Evolutionary conservation across 2,888 invertebrate genomes (phyloP), one percentile per base, ranked within the genome.

Genomic region (Nezara viridula): DNA sequence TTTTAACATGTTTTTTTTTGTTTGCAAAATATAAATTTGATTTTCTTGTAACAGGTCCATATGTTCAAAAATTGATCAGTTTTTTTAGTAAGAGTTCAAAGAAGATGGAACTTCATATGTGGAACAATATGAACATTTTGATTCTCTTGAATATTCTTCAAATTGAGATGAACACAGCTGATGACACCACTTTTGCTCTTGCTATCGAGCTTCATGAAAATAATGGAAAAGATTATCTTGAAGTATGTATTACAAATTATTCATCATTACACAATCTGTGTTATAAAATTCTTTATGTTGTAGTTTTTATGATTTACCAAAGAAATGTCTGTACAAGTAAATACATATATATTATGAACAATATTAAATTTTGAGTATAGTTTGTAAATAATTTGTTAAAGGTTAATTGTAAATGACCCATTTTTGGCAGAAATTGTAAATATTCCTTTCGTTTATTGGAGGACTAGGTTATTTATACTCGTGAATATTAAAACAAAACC

Each of bases 191-290:
- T n/a, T 81, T 14, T 47, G 81, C 81, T 47, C 24, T 81, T 9
- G 81, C 47, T 47, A 47, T 81, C 16, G 81, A 81, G 81, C 81
- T 81, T 81, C 81, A 81, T 81, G 44, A 47, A n/a, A 44, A 81
- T 3, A 37, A 81, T 47, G 81, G 81, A 40, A 16, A 81, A 81
- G 81, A 40, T 81, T 81, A 81, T 47, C 44, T 81, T 81, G 81
- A 81, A 81, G 81, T 81, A 81, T 3, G 44, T 37, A 73, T 14
- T 60, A n/a, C 4, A 52, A 24, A 24, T 24, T 24, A 24, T 1
- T 16, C 14, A 50, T 6, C 7, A 24, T 9, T 27, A 60, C 7
- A 7, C 7, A 24, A 21, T 52, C 24, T 52, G 3, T 7, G 3
- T 2, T 55, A n/a, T 55, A 2, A 55, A 7, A n/a, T 55, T 24